Evolutionary conservation across 1,140 invertebrate genomes (phyloP), one percentile per base, ranked within the genome.

Genomic region (Lepidurus apus): DNA sequence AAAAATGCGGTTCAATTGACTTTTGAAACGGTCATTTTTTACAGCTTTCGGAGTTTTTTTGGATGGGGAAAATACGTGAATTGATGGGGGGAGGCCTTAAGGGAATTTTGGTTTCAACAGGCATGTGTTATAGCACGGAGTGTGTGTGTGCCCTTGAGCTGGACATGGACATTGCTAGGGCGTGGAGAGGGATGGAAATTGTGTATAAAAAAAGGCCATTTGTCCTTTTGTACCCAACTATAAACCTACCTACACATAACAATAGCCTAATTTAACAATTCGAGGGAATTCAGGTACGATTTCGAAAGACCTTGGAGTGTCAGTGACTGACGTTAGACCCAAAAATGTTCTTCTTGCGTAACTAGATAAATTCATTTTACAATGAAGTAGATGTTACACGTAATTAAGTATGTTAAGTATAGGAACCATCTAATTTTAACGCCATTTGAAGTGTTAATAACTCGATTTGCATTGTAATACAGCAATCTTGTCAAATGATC

Each of bases 111-210:
- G 53, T 65, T 65, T 65, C 53, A 65, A 65, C 53, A 21, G 17
- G 17, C 21, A n/a, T 65, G 4, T 21, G 6, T 4, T 5, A 65
- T 7, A 65, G n/a, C 53, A 65, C 4, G 21, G 53, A n/a, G 53
- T n/a, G 53, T n/a, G 53, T 65, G 53, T 65, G 17, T 65, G 53
- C 53, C 53, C 53, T 65, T 65, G 53, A 65, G 53, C 53, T 65
- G 13, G 53, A 7, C 53, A 65, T 17, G 53, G 53, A 65, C 53
- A 65, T 21, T 9, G 53, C 17, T 21, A n/a, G 53, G 53, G 13
- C 7, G 8, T 9, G 53, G 53, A 17, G n/a, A 17, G 21, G 53
- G 53, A n/a, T 65, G 53, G 53, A 17, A 65, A 65, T 65, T 21
- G 53, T 17, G 21, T 21, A n/a, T n/a, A 65, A 65, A 47, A 65